Conservation (phyloP, 1,140 invertebrate genomes). For the Camponotus pennsylvanicus region DNA sequence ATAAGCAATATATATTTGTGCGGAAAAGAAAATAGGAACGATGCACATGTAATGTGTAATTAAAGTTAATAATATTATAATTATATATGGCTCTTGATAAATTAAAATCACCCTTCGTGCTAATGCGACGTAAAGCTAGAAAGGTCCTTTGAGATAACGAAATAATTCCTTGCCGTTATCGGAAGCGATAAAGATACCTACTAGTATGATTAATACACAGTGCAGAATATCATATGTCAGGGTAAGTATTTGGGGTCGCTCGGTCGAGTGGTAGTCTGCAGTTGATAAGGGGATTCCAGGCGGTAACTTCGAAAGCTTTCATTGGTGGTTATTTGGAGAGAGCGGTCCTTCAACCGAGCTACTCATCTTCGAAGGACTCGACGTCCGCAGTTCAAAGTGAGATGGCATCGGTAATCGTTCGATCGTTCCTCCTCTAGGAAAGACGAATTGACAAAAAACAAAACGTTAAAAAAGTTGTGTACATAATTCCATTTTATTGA, state of each 20-base stretch:
- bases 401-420: constrained; percentile 46
- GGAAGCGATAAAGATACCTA: constrained; percentile 26
- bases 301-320: constrained; percentile 72
- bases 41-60: too few species aligned
- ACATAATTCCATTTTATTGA: neutral
- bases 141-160: neutral
- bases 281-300: constrained; percentile 77
- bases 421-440: neutral
- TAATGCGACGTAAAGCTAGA: neutral
- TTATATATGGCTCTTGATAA: neutral
- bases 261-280: constrained; percentile 79
- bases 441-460: neutral
- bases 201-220: constrained; percentile 11
- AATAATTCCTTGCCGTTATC: neutral
- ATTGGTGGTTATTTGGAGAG: constrained; percentile 81
- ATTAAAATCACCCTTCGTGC: neutral
- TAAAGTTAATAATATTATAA: neutral
- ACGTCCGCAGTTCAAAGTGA: constrained; percentile 27
- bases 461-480: neutral
- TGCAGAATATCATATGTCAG: constrained; percentile 16
- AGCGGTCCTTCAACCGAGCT: constrained; percentile 68
- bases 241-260: constrained; percentile 45
- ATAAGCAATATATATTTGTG: too few species aligned
- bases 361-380: constrained; percentile 55
- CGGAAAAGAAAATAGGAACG: neutral